Evolutionary conservation across 2,888 invertebrate genomes (phyloP), one percentile per base, ranked within the genome.

Genomic region (Luperina testacea): DNA sequence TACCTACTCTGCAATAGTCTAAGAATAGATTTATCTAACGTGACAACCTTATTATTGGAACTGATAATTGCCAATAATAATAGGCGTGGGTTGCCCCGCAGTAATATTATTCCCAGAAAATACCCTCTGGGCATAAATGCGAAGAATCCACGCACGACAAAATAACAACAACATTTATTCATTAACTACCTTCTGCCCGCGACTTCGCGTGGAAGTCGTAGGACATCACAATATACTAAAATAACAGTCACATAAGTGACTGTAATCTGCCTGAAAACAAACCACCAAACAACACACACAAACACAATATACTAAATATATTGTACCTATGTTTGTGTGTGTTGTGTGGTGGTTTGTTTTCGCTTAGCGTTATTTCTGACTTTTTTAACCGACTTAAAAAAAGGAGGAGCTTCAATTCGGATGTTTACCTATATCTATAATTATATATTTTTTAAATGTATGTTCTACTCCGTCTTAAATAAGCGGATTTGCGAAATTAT

Each of bases 161-260:
- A 53, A n/a, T 53, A 63, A 64, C 57, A 70, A 53, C 38, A 17
- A 42, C 64, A 73, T 27, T 27, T 11, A 68, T 57, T 57, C 64
- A 69, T 13, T 1, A 59, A n/a, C n/a, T n/a, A n/a, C 27, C 27
- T 61, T 61, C 2, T 7, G 27, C 27, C 27, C 27, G 27, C 27
- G 27, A 27, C 61, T 61, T 61, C 2, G 7, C 15, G 61, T 27
- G 27, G 61, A 61, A 61, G 7, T 8, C 27, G 27, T 27, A 48
- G 48, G 48, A n/a, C 11, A 57, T 24, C 57, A n/a, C 57, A 57
- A n/a, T 57, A 24, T 38, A 4, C 32, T 32, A 32, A 32, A 38
- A 38, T 38, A 38, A 38, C 6, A 38, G 32, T 32, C 32, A 32
- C 32, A 38, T 38, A 38, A 7, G 6, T 38, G 38, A 38, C 38